A percentile compares a stretch with the other conserved stretches of the same genome.
Evolutionary conservation across 2,888 invertebrate genomes (phyloP).

Genomic region (Baronia brevicornis): DNA sequence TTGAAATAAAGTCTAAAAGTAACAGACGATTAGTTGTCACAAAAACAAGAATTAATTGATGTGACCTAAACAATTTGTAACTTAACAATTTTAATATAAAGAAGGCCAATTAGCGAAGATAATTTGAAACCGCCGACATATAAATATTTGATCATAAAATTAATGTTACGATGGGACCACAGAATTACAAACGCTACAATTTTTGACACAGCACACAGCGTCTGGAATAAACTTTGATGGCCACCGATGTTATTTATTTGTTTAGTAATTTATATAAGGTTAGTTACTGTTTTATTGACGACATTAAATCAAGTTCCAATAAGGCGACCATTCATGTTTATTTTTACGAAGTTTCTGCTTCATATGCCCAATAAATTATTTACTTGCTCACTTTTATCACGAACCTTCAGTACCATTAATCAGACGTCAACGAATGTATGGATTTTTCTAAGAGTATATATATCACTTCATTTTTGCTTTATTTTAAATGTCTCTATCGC

Average conservation of each 20-base stretch:
- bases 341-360: constrained; percentile 74
- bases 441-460: constrained; percentile 26
- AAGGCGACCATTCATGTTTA: constrained; percentile 76
- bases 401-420: constrained; percentile 58
- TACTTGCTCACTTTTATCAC: constrained; percentile 73
- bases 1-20: constrained; percentile 1
- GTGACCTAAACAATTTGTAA: too few relatives aligned
- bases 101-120: constrained; percentile 12
- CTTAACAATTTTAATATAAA: not conserved
- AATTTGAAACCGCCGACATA: constrained; percentile 7
- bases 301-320: constrained; percentile 75
- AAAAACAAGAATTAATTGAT: too few relatives aligned
- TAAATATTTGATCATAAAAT: constrained; percentile 16
- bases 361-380: constrained; percentile 72
- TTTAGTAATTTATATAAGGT: constrained; percentile 75
- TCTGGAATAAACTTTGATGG: constrained; percentile 60
- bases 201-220: constrained; percentile 23
- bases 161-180: constrained; percentile 20
- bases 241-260: constrained; percentile 72
- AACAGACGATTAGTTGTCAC: not conserved
- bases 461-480: too few relatives aligned
- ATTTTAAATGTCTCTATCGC: too few relatives aligned
- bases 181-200: constrained; percentile 22
- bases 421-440: constrained; percentile 44
- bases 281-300: constrained; percentile 74